Percentiles rank a stretch among this genome's conserved stretches.
Conservation (phyloP, 2,797 vertebrate genomes). For the Smutsia gigantea region DNA sequence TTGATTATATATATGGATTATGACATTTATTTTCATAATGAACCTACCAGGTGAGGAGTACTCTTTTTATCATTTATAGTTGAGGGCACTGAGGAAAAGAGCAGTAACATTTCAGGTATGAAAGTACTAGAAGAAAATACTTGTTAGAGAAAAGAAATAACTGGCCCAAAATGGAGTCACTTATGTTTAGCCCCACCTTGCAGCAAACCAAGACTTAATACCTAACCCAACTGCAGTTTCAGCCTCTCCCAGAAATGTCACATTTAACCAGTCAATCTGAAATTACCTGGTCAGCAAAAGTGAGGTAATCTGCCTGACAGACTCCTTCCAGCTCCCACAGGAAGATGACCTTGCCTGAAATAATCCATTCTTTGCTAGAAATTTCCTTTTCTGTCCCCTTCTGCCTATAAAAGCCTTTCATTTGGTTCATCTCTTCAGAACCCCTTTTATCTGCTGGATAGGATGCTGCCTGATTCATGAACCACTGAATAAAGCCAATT, state of each 20-base stretch:
- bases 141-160: not conserved
- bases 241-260: not conserved
- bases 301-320: not conserved
- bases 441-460: not conserved
- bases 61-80: not conserved
- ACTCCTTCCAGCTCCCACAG: not conserved
- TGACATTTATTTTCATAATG: not conserved
- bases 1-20: not conserved
- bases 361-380: not conserved
- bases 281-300: not conserved
- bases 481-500: not conserved
- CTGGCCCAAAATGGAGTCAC: not conserved
- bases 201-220: not conserved
- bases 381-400: not conserved
- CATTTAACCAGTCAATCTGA: not conserved
- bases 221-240: not conserved
- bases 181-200: not conserved
- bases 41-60: not conserved
- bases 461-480: not conserved
- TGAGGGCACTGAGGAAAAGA: not conserved
- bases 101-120: not conserved
- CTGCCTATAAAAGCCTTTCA: not conserved
- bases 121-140: conserved; percentile 63
- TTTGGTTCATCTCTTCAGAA: not conserved
- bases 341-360: not conserved